These are phyloP conservation scores for Pyrgus malvae DNA, from an alignment of 2,888 invertebrate genomes.

Conservation along the genomic window DNA sequence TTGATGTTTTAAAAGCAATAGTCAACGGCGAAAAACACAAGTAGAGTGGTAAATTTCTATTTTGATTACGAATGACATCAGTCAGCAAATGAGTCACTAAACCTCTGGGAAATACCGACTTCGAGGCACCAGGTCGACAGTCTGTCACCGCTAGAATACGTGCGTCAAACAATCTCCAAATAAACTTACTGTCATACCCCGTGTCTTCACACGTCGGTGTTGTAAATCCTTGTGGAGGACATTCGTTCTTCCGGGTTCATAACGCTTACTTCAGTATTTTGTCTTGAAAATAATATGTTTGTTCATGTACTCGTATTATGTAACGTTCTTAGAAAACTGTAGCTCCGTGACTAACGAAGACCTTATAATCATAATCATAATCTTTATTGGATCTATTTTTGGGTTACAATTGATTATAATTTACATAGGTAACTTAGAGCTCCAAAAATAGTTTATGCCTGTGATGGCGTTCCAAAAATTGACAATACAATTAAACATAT, in stretches of 20 bases:
- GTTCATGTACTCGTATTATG: too few relatives aligned
- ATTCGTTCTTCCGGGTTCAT: conserved; percentile 16
- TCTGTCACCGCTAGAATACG: conserved; percentile 34
- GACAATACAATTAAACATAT: too few relatives aligned
- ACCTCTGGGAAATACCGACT: conserved; percentile 31
- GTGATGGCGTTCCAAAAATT: too few relatives aligned
- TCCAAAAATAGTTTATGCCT: too few relatives aligned
- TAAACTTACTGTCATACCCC: conserved; percentile 31
- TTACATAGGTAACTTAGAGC: too few relatives aligned
- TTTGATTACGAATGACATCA: conserved; percentile 27
- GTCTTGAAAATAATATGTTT: neutral
- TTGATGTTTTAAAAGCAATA: conserved; percentile 9
- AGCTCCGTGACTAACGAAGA: too few relatives aligned
- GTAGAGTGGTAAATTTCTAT: conserved; percentile 23
- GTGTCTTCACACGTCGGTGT: neutral
- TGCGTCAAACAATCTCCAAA: conserved; percentile 57
- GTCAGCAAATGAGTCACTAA: conserved; percentile 30
- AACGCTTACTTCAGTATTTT: neutral
- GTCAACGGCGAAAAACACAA: conserved; percentile 19
- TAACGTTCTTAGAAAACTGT: too few relatives aligned
- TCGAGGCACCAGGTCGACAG: conserved; percentile 32
- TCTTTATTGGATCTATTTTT: too few relatives aligned
- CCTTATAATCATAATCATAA: too few relatives aligned
- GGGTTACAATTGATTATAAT: too few relatives aligned
- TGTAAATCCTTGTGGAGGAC: conserved; percentile 21